Conservation (phyloP, 53 echinoderm and acorn worm species). For the Henricia sp. region DNA sequence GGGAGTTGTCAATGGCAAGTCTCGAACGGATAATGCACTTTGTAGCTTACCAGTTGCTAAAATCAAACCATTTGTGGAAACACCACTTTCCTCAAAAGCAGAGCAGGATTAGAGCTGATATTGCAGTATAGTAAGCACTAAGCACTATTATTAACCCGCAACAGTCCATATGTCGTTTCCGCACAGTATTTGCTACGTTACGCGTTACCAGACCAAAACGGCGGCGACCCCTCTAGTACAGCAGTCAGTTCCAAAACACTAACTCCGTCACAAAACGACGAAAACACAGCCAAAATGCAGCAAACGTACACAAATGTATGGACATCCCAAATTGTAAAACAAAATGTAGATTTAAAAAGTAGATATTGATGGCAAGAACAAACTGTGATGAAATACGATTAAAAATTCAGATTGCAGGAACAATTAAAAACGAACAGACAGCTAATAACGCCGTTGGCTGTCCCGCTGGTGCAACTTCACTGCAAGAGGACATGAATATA, state of each 20-base stretch:
- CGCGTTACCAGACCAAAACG: not conserved
- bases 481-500: no score
- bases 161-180: not conserved
- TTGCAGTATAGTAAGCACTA: not conserved
- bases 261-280: not conserved
- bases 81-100: not conserved
- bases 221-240: not conserved
- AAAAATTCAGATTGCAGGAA: not conserved
- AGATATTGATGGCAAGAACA: not conserved
- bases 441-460: not conserved
- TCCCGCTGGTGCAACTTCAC: no score
- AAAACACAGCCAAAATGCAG: not conserved
- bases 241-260: not conserved
- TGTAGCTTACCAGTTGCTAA: constrained; percentile 1
- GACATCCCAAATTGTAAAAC: not conserved
- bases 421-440: not conserved
- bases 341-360: constrained; percentile 1
- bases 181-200: not conserved
- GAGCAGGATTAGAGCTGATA: not conserved
- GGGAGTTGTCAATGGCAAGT: not conserved
- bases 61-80: not conserved
- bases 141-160: not conserved
- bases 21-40: not conserved
- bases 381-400: not conserved
- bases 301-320: not conserved